Conservation (phyloP, 2,888 invertebrate species). For the Euproctis similis region DNA sequence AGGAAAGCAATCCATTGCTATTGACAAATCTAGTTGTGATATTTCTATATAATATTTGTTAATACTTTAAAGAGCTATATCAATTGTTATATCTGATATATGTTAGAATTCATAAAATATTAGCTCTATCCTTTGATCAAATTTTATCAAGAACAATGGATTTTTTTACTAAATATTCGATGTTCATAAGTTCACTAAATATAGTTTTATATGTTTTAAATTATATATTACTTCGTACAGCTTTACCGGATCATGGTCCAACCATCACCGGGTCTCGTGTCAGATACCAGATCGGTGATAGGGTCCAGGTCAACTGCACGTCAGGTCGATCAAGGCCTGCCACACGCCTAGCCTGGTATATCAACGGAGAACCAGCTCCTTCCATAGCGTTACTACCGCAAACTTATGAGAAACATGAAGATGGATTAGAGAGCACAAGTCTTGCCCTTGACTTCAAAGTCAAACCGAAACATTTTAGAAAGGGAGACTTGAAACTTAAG, state of each 20-base stretch:
- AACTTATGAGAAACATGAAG: conserved; percentile 64
- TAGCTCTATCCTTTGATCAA: no score
- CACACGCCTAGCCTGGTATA: conserved; percentile 89
- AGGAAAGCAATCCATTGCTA: no score
- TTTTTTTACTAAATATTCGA: no score
- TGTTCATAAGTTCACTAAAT: no score
- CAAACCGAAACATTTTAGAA: conserved; percentile 86
- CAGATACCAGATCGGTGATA: conserved; percentile 88
- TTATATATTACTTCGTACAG: conserved; percentile 67
- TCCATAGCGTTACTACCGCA: conserved; percentile 65
- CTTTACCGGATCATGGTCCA: conserved; percentile 87
- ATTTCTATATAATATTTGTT: no score
- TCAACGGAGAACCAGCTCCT: conserved; percentile 87
- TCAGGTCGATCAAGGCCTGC: conserved; percentile 89
- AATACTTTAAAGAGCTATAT: no score
- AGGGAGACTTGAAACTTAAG: conserved; percentile 91
- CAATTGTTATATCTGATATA: no score
- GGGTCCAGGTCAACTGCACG: conserved; percentile 89
- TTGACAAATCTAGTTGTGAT: no score
- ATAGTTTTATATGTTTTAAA: background rate
- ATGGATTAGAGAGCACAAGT: conserved; percentile 85
- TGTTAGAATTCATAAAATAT: no score
- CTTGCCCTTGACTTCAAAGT: conserved; percentile 88
- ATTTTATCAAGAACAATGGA: no score
- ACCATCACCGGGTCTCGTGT: conserved; percentile 86